Conservation (phyloP, 2,888 invertebrate genomes). For the Hypomecis atomaria region DNA sequence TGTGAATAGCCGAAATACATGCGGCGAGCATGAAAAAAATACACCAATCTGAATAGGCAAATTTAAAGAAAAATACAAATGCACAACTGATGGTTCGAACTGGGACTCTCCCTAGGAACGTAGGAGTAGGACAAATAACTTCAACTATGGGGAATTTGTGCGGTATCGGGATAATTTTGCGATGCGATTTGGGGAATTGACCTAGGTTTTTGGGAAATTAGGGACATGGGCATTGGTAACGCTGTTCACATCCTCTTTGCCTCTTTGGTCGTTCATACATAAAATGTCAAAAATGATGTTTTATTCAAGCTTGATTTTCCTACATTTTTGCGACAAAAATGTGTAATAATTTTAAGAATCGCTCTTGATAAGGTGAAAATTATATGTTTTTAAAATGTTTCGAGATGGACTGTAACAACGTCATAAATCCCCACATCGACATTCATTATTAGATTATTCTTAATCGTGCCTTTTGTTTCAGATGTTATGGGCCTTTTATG, state of each 20-base stretch:
- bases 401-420: conserved; percentile 3
- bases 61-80: no score
- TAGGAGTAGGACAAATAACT: no score
- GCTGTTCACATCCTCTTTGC: neutral
- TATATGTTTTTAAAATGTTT: conserved; percentile 18
- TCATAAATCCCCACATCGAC: conserved; percentile 16
- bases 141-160: no score
- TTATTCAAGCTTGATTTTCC: conserved; percentile 49
- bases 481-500: conserved; percentile 75
- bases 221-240: no score
- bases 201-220: no score
- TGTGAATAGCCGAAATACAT: no score
- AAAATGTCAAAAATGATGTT: conserved; percentile 52
- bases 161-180: no score
- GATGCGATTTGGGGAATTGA: no score
- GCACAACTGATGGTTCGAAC: no score
- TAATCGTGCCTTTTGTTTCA: conserved; percentile 76
- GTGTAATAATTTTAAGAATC: conserved; percentile 52
- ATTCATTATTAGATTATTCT: conserved; percentile 60
- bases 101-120: no score
- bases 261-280: conserved; percentile 23
- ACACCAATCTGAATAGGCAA: no score
- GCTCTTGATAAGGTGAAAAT: conserved; percentile 58
- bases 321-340: conserved; percentile 55
- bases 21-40: no score